Conservation (phyloP, 1,140 invertebrate species). For the Drosophila equinoxialis region DNA sequence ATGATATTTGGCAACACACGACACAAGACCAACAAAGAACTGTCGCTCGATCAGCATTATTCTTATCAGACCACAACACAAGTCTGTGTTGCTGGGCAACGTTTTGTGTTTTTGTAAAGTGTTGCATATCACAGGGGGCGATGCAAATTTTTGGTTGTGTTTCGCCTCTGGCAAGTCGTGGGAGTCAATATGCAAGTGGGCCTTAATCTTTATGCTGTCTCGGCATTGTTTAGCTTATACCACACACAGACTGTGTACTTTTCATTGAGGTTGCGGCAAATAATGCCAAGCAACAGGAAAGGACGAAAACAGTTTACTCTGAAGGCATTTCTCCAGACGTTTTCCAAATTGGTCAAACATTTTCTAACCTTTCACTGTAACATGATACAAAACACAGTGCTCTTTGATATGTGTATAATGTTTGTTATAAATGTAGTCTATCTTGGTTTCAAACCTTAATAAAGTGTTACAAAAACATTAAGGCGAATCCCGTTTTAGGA, state of each 20-base stretch:
- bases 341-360: too few species aligned
- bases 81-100: constrained; percentile 4
- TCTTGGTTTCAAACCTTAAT: too few species aligned
- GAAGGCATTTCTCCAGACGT: constrained; percentile 6
- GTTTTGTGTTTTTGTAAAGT: background rate
- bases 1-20: background rate
- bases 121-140: constrained; percentile 1
- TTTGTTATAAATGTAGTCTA: too few species aligned
- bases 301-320: constrained; percentile 29
- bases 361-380: too few species aligned
- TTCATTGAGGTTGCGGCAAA: constrained; percentile 18
- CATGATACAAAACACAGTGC: too few species aligned
- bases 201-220: constrained; percentile 31
- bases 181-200: constrained; percentile 29
- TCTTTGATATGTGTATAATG: too few species aligned
- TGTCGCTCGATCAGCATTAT: constrained; percentile 12
- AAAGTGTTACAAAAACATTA: too few species aligned
- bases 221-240: constrained; percentile 35
- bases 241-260: constrained; percentile 36
- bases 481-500: too few species aligned
- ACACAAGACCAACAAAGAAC: background rate
- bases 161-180: background rate
- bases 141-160: constrained; percentile 1
- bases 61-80: constrained; percentile 28
- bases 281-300: constrained; percentile 20